These are phyloP conservation scores for Caligus rogercresseyi DNA, from an alignment of 1,140 invertebrate genomes.

Conservation along the genomic window DNA sequence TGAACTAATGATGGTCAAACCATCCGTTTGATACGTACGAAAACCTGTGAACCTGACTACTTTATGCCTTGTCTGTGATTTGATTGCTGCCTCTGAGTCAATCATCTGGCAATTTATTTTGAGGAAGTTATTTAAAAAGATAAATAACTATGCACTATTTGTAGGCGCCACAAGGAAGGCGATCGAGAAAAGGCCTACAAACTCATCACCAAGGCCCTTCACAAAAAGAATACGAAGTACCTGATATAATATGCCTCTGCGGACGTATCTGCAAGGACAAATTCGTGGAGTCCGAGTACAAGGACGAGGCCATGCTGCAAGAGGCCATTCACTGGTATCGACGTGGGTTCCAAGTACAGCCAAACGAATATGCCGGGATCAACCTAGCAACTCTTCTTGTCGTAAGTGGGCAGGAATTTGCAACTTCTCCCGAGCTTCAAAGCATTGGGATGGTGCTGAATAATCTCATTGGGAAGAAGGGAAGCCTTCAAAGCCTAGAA, in stretches of 20 bases:
- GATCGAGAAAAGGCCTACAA: conserved; percentile 81
- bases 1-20: too few species aligned
- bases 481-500: conserved; percentile 69
- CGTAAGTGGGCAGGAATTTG: conserved; percentile 63
- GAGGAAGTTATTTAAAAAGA: too few species aligned
- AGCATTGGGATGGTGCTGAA: conserved; percentile 63
- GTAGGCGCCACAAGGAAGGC: conserved; percentile 70
- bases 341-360: conserved; percentile 91
- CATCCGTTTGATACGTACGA: too few species aligned
- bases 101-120: too few species aligned
- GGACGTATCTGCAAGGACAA: conserved; percentile 98
- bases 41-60: too few species aligned
- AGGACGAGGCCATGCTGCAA: conserved; percentile 65
- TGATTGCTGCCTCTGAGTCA: too few species aligned
- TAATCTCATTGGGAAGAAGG: conserved; percentile 94
- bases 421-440: conserved; percentile 24
- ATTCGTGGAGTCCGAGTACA: conserved; percentile 86
- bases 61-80: too few species aligned
- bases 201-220: conserved; percentile 72
- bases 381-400: conserved; percentile 93
- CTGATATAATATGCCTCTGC: conserved; percentile 94
- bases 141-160: conserved; percentile 21
- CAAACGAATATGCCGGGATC: conserved; percentile 97
- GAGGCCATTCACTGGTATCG: conserved; percentile 89
- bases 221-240: conserved; percentile 84